A percentile compares a stretch with the other conserved stretches of the same genome.
phyloP scores from a whole-genome alignment of 64 coral and sea anemone genomes.

The Pocillopora verrucosa region DNA sequence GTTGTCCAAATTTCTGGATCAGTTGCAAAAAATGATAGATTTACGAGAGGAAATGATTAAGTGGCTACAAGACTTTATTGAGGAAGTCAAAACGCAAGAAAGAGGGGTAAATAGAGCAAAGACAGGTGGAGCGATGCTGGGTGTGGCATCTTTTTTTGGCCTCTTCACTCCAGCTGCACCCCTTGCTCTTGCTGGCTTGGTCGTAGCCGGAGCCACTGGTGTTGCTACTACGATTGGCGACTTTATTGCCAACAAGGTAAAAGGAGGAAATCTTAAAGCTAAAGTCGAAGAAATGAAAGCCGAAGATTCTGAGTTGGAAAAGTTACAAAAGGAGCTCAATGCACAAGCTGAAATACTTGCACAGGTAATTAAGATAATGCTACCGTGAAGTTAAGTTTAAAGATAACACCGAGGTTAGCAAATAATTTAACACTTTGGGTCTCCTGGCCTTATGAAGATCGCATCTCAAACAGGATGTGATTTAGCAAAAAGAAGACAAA shows the following conservation, averaged over 20 bases:
- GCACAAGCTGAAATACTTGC: slow-evolving; percentile 17
- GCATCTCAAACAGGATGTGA: too few species aligned
- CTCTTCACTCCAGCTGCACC: slow-evolving; percentile 5
- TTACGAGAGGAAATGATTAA: not conserved
- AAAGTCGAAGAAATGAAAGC: not conserved
- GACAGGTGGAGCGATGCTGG: not conserved
- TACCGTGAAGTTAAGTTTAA: too few species aligned
- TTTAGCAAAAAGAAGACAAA: too few species aligned
- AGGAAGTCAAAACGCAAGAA: not conserved
- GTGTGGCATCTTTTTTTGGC: not conserved
- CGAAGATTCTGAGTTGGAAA: slow-evolving; percentile 5
- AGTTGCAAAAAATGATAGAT: not conserved
- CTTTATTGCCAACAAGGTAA: slow-evolving; percentile 7
- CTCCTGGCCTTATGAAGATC: too few species aligned
- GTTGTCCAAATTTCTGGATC: not conserved
- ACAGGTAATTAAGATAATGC: not conserved
- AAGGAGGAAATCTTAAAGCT: slow-evolving; percentile 5
- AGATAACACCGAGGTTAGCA: not conserved
- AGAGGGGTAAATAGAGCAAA: not conserved
- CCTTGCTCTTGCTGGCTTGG: not conserved
- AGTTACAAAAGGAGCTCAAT: not conserved
- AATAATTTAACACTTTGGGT: too few species aligned
- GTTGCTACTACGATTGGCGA: not conserved
- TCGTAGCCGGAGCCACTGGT: not conserved
- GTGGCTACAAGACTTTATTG: not conserved